phyloP scores from a whole-genome alignment of 2,113 vertebrate genomes.

The Pica pica region DNA sequence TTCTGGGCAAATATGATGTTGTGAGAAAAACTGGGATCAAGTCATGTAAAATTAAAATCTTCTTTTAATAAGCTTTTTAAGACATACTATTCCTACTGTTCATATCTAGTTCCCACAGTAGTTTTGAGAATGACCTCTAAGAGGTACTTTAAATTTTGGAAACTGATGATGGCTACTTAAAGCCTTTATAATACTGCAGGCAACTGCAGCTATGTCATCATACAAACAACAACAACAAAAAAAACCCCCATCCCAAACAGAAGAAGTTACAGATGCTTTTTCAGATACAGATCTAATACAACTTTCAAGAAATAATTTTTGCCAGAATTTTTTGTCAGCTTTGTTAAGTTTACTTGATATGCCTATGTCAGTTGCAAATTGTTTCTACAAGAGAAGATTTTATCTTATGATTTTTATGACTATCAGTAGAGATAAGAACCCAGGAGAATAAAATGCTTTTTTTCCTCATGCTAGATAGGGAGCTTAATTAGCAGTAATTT shows the following conservation, averaged over 20 bases:
- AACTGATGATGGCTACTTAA: neutral
- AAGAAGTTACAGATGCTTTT: neutral
- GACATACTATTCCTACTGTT: neutral
- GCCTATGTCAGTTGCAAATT: neutral
- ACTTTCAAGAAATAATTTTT: neutral
- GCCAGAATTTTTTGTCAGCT: neutral
- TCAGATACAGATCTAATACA: neutral
- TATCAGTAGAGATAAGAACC: neutral
- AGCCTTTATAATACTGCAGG: neutral
- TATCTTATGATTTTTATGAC: neutral
- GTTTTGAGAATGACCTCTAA: neutral
- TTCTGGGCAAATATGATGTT: neutral
- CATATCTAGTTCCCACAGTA: neutral
- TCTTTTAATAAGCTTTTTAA: neutral
- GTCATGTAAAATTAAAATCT: neutral
- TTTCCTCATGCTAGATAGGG: neutral
- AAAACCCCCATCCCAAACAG: neutral
- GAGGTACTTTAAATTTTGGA: neutral
- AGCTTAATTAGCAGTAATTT: neutral
- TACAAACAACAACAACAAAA: neutral
- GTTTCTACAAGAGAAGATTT: neutral
- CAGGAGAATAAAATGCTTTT: neutral
- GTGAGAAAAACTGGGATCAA: neutral
- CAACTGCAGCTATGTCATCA: neutral
- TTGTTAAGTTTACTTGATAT: neutral